Evolutionary conservation across 2,888 invertebrate genomes (phyloP), one percentile per base, ranked within the genome.

Genomic region (Operophtera brumata): DNA sequence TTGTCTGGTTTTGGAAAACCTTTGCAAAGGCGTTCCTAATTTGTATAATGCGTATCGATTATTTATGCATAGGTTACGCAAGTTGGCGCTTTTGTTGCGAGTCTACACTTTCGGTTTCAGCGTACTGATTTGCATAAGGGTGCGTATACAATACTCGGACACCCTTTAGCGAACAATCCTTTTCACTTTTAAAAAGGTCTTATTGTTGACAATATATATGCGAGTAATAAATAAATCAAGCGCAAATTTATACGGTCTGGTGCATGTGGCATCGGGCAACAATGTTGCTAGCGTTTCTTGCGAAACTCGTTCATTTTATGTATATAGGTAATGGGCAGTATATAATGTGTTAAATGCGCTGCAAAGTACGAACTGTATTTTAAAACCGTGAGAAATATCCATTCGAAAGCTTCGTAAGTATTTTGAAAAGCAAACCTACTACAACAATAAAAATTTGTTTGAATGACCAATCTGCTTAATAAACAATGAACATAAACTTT

Each of bases 181-280:
- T 86, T 89, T 86, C 86, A 86, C 84, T 87, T 87, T 88, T 85
- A 82, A 84, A 82, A 77, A 70, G 71, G 75, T 77, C 71, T 76
- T 78, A 84, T 88, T 89, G 88, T 87, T 87, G 86, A 85, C 78
- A 84, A 84, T 84, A 81, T 81, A 84, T 84, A 81, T 81, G 74
- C 63, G 71, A 75, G 84, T 72, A 85, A 89, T 90, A 88, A 90
- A 90, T 90, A 90, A 88, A 89, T 89, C 90, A 89, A 72, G 74
- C 66, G 73, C 70, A 77, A 82, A 83, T 85, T 83, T 85, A 82
- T 83, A 83, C 73, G 81, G 81, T 82, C 75, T 77, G 72, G 73
- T 55, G 74, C 76, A 77, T 80, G 79, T 76, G 75, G 69, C 64
- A 64, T 63, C 61, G 66, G 67, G 69, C 73, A 70, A 86, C 86